Evolutionary conservation across 2,797 vertebrate species (phyloP).

Genomic region (Phylloscopus collybita): DNA sequence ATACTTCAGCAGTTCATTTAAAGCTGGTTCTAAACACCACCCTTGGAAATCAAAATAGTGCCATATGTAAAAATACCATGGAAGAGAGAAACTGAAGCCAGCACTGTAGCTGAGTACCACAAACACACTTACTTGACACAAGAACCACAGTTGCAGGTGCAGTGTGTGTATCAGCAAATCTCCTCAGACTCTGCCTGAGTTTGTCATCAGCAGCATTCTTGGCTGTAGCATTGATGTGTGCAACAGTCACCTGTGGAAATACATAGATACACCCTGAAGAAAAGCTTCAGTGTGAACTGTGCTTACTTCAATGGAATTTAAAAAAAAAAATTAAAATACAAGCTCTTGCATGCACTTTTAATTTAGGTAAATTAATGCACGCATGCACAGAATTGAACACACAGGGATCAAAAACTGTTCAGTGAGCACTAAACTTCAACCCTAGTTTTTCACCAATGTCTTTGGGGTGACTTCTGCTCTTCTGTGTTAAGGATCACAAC

Average conservation of each 20-base stretch:
- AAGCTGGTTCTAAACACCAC: neutral
- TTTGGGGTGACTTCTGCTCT: neutral
- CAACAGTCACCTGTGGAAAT: conserved; percentile 90
- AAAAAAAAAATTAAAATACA: neutral
- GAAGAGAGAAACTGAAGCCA: neutral
- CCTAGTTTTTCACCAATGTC: neutral
- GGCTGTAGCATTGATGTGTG: conserved; percentile 97
- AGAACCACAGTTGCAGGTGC: conserved; percentile 95
- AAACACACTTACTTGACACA: conserved; percentile 91
- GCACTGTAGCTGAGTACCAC: neutral
- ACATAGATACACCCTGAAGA: neutral
- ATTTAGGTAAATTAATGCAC: neutral
- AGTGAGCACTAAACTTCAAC: neutral
- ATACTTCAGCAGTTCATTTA: neutral
- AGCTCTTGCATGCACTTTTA: neutral
- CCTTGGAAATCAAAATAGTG: neutral
- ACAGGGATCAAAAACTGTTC: neutral
- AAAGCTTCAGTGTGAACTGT: neutral
- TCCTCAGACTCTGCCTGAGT: conserved; percentile 93
- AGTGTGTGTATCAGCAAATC: conserved; percentile 95
- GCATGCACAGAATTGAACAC: neutral
- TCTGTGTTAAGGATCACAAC: neutral
- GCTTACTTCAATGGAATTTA: neutral
- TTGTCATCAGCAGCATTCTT: conserved; percentile 99
- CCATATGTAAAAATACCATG: fast-evolving